These are phyloP conservation scores for Dunckerocampus dactyliophorus DNA, from an alignment of 2,113 vertebrate species.

Conservation along the genomic window DNA sequence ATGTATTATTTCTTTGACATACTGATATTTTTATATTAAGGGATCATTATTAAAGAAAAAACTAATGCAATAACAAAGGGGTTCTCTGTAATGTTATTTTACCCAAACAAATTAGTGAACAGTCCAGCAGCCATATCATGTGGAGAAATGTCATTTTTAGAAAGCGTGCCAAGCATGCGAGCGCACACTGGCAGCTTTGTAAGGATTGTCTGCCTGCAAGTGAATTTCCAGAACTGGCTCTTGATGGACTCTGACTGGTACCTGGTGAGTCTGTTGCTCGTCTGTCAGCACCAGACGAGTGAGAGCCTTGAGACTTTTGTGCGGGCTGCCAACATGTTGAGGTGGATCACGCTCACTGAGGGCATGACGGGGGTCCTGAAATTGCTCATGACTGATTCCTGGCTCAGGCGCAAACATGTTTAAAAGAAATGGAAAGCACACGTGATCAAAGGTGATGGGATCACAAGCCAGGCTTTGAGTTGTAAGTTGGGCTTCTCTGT, in stretches of 20 bases:
- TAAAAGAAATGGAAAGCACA: conserved; percentile 46
- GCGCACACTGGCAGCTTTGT: conserved; percentile 7
- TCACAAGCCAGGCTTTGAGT: conserved; percentile 40
- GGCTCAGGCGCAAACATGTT: conserved; percentile 40
- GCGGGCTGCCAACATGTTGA: conserved; percentile 41
- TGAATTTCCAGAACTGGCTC: conserved; percentile 48
- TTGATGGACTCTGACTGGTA: conserved; percentile 60
- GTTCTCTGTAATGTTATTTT: background rate
- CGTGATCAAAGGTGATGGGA: conserved; percentile 50
- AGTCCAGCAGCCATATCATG: background rate
- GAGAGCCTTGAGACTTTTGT: conserved; percentile 29
- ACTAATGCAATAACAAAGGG: background rate
- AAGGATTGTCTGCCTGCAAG: conserved; percentile 30
- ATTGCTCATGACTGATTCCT: conserved; percentile 45
- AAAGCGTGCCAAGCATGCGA: background rate
- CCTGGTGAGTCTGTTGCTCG: conserved; percentile 60
- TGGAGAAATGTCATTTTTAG: conserved; percentile 3
- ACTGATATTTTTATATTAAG: background rate
- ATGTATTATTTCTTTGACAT: background rate
- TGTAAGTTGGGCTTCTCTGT: conserved; percentile 35
- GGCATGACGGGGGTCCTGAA: conserved; percentile 26
- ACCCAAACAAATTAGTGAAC: background rate
- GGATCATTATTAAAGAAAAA: background rate
- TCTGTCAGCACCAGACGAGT: conserved; percentile 66
- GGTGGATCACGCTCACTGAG: conserved; percentile 45